phyloP scores from a whole-genome alignment of 2,113 vertebrate species.

The Calidris pugnax region DNA sequence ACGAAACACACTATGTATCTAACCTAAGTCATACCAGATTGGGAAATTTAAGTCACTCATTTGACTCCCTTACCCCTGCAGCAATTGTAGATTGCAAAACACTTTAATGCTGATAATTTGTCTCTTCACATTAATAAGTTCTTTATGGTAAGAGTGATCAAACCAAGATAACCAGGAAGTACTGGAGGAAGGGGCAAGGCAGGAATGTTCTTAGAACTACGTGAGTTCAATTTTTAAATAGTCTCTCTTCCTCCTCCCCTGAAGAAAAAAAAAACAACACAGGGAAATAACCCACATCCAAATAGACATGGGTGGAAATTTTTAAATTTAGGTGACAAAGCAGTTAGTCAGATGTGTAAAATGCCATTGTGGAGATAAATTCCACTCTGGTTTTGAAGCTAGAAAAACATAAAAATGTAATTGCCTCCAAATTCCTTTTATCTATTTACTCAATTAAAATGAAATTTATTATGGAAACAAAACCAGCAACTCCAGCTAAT shows the following conservation, averaged over 20 bases:
- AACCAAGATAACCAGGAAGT: neutral
- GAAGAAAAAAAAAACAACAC: neutral
- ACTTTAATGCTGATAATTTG: neutral
- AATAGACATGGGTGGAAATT: neutral
- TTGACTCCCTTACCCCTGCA: neutral
- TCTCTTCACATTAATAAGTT: neutral
- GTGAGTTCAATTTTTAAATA: neutral
- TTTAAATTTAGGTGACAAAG: neutral
- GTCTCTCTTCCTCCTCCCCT: neutral
- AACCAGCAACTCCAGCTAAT: neutral
- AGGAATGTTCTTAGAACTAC: neutral
- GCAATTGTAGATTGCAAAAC: neutral
- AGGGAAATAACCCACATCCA: neutral
- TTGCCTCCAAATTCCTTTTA: neutral
- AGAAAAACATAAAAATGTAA: neutral
- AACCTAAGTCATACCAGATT: neutral
- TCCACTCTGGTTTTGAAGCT: neutral
- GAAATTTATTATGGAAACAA: neutral
- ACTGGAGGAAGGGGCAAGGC: neutral
- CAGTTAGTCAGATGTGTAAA: neutral
- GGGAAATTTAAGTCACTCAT: neutral
- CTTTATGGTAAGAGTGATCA: neutral
- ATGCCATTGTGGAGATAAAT: neutral
- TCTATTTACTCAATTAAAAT: neutral
- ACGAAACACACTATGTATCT: neutral